A percentile compares a stretch with the other conserved stretches of the same genome.
Evolutionary conservation across 2,888 invertebrate genomes (phyloP).

Genomic region (Pelosia muscerda): DNA sequence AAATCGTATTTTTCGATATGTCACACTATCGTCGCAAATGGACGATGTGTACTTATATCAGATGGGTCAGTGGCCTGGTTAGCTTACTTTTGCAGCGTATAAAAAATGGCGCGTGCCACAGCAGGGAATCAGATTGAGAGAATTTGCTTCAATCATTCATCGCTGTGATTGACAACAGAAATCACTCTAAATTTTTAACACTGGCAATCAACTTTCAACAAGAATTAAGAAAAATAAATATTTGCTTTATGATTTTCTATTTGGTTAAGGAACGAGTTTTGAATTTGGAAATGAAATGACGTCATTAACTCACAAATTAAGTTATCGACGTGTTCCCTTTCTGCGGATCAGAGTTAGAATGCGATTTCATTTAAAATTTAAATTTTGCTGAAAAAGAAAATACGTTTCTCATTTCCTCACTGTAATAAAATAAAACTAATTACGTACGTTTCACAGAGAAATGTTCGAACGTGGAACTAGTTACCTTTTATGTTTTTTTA

Average conservation of each 20-base stretch:
- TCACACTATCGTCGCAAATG: no score
- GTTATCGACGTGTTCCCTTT: conserved; percentile 17
- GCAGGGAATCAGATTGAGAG: conserved; percentile 12
- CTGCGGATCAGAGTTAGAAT: conserved; percentile 14
- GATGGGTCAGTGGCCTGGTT: conserved; percentile 47
- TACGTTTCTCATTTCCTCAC: conserved; percentile 17
- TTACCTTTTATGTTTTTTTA: conserved; percentile 18
- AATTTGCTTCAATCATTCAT: conserved; percentile 36
- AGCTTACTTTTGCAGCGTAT: conserved; percentile 38
- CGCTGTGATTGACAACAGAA: conserved; percentile 40
- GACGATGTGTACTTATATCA: conserved; percentile 29
- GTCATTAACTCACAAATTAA: conserved; percentile 22
- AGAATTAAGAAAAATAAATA: background rate
- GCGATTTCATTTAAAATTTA: conserved; percentile 20
- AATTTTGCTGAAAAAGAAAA: conserved; percentile 17
- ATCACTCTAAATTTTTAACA: conserved; percentile 24
- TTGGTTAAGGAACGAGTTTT: conserved; percentile 16
- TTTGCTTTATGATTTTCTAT: conserved; percentile 1
- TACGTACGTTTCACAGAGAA: conserved; percentile 20
- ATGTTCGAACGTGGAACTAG: conserved; percentile 20
- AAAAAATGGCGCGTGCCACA: conserved; percentile 31
- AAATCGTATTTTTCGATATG: no score
- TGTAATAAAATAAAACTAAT: conserved; percentile 27
- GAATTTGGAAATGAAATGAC: conserved; percentile 24
- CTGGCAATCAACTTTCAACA: conserved; percentile 11